Evolutionary conservation across 1,140 invertebrate genomes (phyloP).

Genomic region (Drosophila virilis): DNA sequence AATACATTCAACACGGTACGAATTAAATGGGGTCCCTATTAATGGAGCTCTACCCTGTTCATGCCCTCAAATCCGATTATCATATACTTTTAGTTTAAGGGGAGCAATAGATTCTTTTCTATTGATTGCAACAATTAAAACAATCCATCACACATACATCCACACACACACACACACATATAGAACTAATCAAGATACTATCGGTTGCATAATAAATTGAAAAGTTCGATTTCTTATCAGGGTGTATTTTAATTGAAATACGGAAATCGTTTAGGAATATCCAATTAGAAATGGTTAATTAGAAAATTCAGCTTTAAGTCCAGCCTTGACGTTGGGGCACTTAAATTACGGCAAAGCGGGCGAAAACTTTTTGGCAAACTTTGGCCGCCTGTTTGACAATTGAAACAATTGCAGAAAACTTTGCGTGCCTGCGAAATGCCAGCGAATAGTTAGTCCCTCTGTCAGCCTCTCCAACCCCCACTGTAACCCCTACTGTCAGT

Average conservation of each 20-base stretch:
- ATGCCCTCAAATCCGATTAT: too few relatives aligned
- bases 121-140: not conserved
- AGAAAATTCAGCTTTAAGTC: constrained; percentile 66
- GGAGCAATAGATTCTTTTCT: not conserved
- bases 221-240: constrained; percentile 39
- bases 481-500: not conserved
- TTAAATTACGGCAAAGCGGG: constrained; percentile 34
- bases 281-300: constrained; percentile 61
- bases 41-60: not conserved
- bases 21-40: not conserved
- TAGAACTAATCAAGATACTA: not conserved
- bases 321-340: constrained; percentile 34
- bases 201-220: constrained; percentile 13
- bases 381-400: constrained; percentile 64
- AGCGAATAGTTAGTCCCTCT: constrained; percentile 47
- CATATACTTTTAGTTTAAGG: not conserved
- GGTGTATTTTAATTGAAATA: constrained; percentile 55
- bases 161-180: not conserved
- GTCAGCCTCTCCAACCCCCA: not conserved
- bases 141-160: not conserved
- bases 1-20: not conserved
- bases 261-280: constrained; percentile 26
- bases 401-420: constrained; percentile 65
- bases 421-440: constrained; percentile 30
- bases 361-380: constrained; percentile 52